Base-by-base conservation (phyloP, 2,113 vertebrate genomes). In the Eubucco bourcierii region DNA sequence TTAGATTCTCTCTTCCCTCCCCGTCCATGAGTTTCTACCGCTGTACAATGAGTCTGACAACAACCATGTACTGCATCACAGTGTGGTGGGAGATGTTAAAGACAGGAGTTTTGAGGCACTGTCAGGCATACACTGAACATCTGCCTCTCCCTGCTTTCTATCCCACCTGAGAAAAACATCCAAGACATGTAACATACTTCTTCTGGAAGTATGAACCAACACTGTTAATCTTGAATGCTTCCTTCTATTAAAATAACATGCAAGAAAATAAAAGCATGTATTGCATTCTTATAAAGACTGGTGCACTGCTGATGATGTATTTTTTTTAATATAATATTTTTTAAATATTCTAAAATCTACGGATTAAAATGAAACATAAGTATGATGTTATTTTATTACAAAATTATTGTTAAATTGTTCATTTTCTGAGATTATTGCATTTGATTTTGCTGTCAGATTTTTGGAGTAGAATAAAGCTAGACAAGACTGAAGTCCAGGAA, bases 251-350 rank as follows among this genome's bases (percentile, higher is more conserved):
- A 93, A 94, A 89, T 70, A 85, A 37, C 39, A 64, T 6, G 14
- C 72, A 74, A 33, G 72, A 96, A 95, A 77, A 60, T 72, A 86
- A 79, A 90, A 88, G 55, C 67, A 81, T 28, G 28, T 12, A 64
- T 71, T 67, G 29, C 94, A 85, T 56, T 86, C 75, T 87, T 71
- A 78, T 92, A 88, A 90, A 87, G 88, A 94, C 88, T 78, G 80
- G 87, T 87, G 81, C 47, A 24, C 31, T 41, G 39, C 71, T 80
- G 59, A 25, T 5, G 50, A 63, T 3, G 14, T 6, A 12, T 84
- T 82, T 64, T 37, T 84, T 80, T 64, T n/a, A 84, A 81, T 75
- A 41, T 53, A 74, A 83, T 46, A 55, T 61, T 53, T 63, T 81
- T 76, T 63, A 90, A 92, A 34, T 10, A 47, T 23, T 72, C 21